phyloP scores from a whole-genome alignment of 2,113 vertebrate genomes.

The Rynchops niger region DNA sequence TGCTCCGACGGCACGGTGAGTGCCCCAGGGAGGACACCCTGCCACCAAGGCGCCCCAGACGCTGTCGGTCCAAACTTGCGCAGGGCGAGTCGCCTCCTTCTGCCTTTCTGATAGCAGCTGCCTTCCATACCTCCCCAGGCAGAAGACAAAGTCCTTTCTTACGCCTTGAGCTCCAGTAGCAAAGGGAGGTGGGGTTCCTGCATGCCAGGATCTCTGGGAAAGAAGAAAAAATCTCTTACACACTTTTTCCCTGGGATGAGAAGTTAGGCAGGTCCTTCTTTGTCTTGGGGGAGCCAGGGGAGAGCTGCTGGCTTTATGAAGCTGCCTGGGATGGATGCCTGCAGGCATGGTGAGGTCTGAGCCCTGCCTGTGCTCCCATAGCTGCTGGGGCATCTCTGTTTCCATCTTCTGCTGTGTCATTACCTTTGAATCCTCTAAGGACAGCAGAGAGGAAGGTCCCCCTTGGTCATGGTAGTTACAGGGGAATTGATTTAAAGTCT shows the following conservation, averaged over 20 bases:
- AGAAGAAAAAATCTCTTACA: background rate
- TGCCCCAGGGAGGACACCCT: background rate
- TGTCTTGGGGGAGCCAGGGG: background rate
- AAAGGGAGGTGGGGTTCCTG: background rate
- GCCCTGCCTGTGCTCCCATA: fast-evolving
- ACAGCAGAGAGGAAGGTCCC: background rate
- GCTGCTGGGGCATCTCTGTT: background rate
- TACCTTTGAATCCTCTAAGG: background rate
- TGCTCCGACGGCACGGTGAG: constrained; percentile 98
- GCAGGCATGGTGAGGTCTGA: background rate
- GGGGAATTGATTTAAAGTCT: background rate
- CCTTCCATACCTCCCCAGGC: background rate
- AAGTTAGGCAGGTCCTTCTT: background rate
- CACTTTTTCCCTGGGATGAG: background rate
- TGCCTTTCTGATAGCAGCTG: background rate
- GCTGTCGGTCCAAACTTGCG: background rate
- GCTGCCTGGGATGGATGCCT: background rate
- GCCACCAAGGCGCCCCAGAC: background rate
- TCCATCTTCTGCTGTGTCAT: background rate
- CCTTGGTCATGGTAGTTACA: background rate
- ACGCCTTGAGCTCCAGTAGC: background rate
- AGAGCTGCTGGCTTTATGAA: background rate
- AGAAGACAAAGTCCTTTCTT: background rate
- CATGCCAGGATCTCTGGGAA: background rate
- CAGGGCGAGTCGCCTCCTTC: background rate